These are phyloP conservation scores for Verasper variegatus DNA, from an alignment of 2,113 vertebrate genomes.

Conservation along the genomic window DNA sequence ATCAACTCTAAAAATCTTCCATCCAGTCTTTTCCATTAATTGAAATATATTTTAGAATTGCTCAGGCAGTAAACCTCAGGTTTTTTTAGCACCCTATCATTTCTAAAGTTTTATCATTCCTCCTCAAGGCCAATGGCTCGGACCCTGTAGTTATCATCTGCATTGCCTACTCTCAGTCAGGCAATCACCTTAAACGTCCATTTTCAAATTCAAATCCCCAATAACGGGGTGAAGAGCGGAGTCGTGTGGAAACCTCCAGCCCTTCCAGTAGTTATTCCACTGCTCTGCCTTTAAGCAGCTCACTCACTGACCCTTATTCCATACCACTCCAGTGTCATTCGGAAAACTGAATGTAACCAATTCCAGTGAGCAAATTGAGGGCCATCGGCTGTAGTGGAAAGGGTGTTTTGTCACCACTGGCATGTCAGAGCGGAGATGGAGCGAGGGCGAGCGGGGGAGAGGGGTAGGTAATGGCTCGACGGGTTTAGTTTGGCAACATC, in stretches of 20 bases:
- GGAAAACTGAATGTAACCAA: slow-evolving; percentile 73
- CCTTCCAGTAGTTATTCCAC: slow-evolving; percentile 45
- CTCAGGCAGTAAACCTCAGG: neutral
- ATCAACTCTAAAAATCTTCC: neutral
- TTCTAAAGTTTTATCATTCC: slow-evolving; percentile 6
- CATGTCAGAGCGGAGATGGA: slow-evolving; percentile 38
- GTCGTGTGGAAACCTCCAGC: slow-evolving; percentile 4
- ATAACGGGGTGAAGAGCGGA: slow-evolving; percentile 1
- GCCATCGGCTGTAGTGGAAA: slow-evolving; percentile 72
- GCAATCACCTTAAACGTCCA: slow-evolving; percentile 24
- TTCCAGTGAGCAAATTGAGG: slow-evolving; percentile 74
- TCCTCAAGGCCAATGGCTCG: neutral
- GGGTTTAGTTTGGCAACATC: slow-evolving; percentile 55
- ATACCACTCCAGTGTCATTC: slow-evolving; percentile 55
- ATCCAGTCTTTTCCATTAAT: neutral
- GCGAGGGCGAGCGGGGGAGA: slow-evolving; percentile 30
- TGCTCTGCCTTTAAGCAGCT: slow-evolving; percentile 47
- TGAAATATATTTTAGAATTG: slow-evolving; percentile 5
- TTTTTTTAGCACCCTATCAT: slow-evolving; percentile 9
- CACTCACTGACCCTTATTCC: slow-evolving; percentile 62
- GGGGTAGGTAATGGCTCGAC: slow-evolving; percentile 2
- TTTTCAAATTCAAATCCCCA: slow-evolving; percentile 30
- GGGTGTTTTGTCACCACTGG: slow-evolving; percentile 59
- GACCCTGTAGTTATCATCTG: neutral
- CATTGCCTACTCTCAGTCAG: neutral